phyloP scores from a whole-genome alignment of 2,888 invertebrate genomes.

The Andrena fulva region DNA sequence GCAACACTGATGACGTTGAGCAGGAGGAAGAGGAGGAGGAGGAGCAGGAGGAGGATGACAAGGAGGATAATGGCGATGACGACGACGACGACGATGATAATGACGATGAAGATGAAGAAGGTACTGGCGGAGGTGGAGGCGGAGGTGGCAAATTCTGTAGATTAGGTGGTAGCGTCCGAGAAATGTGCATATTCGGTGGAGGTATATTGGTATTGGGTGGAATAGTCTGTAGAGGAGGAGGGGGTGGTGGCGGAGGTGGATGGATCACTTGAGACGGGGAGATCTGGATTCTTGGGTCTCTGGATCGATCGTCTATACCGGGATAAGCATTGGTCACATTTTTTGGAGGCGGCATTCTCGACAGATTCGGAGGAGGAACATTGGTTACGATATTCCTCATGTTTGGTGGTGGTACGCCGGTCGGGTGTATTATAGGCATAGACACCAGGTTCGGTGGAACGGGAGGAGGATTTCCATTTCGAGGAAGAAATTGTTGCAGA shows the following conservation, averaged over 20 bases:
- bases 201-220: constrained; percentile 82
- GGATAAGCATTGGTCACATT: constrained; percentile 69
- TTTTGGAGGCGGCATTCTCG: constrained; percentile 71
- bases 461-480: constrained; percentile 67
- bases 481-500: constrained; percentile 71
- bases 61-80: not conserved
- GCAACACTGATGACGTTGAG: constrained; percentile 17
- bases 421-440: constrained; percentile 78
- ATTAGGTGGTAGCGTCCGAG: constrained; percentile 82
- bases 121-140: constrained; percentile 23
- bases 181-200: constrained; percentile 78
- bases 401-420: constrained; percentile 79
- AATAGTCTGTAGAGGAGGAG: constrained; percentile 72
- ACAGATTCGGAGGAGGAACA: constrained; percentile 74
- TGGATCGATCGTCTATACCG: constrained; percentile 72
- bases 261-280: constrained; percentile 72
- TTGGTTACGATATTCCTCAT: constrained; percentile 74
- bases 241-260: constrained; percentile 45
- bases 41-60: not conserved
- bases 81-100: not conserved
- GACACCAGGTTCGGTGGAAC: constrained; percentile 77
- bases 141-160: constrained; percentile 85
- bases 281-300: constrained; percentile 75
- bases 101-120: not conserved
- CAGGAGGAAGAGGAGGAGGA: constrained; percentile 12